Evolutionary conservation across 2,113 vertebrate genomes (phyloP).

Genomic region (Tychaedon coryphoeus): DNA sequence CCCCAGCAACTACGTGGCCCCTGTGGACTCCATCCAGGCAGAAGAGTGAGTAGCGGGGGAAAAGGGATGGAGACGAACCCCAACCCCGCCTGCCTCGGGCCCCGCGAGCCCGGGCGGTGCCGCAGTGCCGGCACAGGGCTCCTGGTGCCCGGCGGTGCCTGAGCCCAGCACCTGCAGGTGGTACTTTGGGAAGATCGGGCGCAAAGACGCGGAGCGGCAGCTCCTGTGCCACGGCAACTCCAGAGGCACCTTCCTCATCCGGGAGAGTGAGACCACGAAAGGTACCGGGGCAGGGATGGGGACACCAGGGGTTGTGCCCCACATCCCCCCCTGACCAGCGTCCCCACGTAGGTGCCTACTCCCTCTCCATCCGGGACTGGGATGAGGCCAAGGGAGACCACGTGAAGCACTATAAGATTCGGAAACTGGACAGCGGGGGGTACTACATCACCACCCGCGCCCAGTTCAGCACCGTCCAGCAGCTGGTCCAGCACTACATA

Average conservation of each 20-base stretch:
- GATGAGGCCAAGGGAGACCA: constrained; percentile 91
- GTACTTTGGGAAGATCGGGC: constrained; percentile 27
- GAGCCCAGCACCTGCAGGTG: not conserved
- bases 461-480: constrained; percentile 87
- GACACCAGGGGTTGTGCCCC: accelerated
- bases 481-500: constrained; percentile 91
- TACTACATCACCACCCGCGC: constrained; percentile 97
- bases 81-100: not conserved
- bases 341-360: constrained; percentile 76
- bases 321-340: not conserved
- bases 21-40: constrained; percentile 94
- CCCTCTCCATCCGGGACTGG: constrained; percentile 94
- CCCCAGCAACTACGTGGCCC: constrained; percentile 97
- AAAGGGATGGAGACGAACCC: not conserved
- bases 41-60: constrained; percentile 84
- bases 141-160: not conserved
- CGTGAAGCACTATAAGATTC: constrained; percentile 98
- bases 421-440: constrained; percentile 93
- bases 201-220: constrained; percentile 18
- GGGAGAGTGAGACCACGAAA: not conserved
- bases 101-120: not conserved
- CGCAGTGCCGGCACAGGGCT: accelerated
- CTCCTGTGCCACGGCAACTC: not conserved
- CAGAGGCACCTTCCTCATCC: constrained; percentile 40
- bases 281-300: not conserved